phyloP scores from a whole-genome alignment of 92 coral and sea anemone genomes.

The Phenganax marumi region DNA sequence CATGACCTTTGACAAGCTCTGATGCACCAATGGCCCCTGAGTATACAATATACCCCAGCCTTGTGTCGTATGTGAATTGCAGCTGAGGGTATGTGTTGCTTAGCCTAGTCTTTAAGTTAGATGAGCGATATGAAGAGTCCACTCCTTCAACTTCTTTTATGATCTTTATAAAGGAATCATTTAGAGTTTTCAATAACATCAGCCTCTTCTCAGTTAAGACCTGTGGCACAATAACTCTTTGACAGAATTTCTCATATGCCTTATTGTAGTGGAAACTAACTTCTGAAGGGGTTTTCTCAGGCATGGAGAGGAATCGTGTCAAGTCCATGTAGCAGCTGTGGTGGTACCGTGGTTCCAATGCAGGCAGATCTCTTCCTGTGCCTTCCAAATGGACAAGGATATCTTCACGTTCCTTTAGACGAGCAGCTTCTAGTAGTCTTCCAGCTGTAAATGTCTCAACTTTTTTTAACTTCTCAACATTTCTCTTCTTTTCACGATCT shows the following conservation, averaged over 20 bases:
- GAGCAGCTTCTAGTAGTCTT: slow-evolving; percentile 29
- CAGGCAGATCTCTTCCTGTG: slow-evolving; percentile 33
- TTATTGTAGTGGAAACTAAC: slow-evolving; percentile 15
- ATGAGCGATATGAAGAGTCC: slow-evolving; percentile 17
- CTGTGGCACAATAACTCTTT: slow-evolving; percentile 20
- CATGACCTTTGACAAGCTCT: too few relatives aligned
- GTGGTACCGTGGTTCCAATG: slow-evolving; percentile 25
- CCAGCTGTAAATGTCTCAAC: slow-evolving; percentile 33
- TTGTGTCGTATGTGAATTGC: slow-evolving; percentile 5
- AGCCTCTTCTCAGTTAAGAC: too few relatives aligned
- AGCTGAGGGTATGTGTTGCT: too few relatives aligned
- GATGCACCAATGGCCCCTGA: slow-evolving; percentile 31
- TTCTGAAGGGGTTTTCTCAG: not conserved
- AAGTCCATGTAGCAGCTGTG: slow-evolving; percentile 24
- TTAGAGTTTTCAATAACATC: slow-evolving; percentile 15
- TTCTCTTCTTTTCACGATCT: slow-evolving; percentile 12
- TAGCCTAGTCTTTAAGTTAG: slow-evolving; percentile 21
- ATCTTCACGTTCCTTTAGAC: slow-evolving; percentile 16
- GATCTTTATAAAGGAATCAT: slow-evolving; percentile 7
- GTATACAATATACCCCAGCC: slow-evolving; percentile 25
- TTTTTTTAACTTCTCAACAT: slow-evolving; percentile 15
- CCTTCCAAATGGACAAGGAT: slow-evolving; percentile 34
- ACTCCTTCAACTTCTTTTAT: slow-evolving; percentile 20
- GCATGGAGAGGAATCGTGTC: slow-evolving; percentile 20
- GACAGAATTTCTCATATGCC: slow-evolving; percentile 14